Conservation (phyloP, 1,140 invertebrate species). For the Lepidurus arcticus region DNA sequence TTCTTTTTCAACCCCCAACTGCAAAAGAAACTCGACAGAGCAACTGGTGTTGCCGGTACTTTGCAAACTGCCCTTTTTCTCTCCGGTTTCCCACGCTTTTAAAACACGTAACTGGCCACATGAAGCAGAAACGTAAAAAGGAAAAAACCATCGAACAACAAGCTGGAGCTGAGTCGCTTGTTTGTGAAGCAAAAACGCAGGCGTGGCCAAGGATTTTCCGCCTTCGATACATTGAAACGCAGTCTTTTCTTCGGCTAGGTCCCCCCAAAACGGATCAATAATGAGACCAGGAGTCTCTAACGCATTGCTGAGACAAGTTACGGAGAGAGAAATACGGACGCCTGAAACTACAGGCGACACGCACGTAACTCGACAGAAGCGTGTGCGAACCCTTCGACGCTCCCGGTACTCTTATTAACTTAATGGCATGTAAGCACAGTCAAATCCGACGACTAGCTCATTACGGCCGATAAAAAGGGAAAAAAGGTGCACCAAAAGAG, state of each 20-base stretch:
- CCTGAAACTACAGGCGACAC: constrained; percentile 4
- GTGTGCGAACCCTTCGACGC: not conserved
- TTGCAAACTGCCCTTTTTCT: not conserved
- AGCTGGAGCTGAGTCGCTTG: not conserved
- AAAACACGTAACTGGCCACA: too few species aligned
- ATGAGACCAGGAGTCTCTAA: not conserved
- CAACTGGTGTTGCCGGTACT: constrained; percentile 14
- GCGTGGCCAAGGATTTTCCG: not conserved
- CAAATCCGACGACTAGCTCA: not conserved
- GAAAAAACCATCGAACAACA: not conserved
- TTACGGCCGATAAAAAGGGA: not conserved
- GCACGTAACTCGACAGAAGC: not conserved
- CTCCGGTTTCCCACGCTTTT: not conserved
- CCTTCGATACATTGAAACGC: not conserved
- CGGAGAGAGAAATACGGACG: not conserved
- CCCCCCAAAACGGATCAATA: not conserved
- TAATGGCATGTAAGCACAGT: constrained; percentile 10
- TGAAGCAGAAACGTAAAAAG: not conserved
- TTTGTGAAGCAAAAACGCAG: not conserved
- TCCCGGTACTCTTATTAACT: not conserved
- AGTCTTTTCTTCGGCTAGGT: not conserved
- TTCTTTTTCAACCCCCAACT: not conserved
- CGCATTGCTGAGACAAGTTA: not conserved
- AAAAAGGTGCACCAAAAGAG: not conserved
- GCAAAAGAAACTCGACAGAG: not conserved